A percentile compares a stretch with the other conserved stretches of the same genome.
These are phyloP conservation scores for Steinernema hermaphroditum DNA, from an alignment of 2,888 invertebrate genomes.

Conservation along the genomic window DNA sequence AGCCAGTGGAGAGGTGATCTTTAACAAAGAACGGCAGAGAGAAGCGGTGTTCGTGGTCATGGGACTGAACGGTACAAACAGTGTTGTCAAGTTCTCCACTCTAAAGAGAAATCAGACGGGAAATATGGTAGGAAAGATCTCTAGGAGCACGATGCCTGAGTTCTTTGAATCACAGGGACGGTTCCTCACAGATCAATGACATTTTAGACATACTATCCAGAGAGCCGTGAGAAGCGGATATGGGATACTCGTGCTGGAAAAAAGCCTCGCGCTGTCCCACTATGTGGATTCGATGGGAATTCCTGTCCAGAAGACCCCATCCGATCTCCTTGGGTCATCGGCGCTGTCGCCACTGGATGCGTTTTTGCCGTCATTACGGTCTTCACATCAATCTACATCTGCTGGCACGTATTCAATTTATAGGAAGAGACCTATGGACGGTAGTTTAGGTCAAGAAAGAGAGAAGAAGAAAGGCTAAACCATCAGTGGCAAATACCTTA, in stretches of 20 bases:
- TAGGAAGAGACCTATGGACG: background rate
- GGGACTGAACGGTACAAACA: background rate
- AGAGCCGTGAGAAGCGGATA: too few species aligned
- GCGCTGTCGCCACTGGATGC: background rate
- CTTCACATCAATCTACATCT: background rate
- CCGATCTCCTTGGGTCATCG: background rate
- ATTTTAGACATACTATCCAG: constrained; percentile 1
- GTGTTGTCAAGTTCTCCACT: background rate
- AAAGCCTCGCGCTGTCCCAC: constrained; percentile 35
- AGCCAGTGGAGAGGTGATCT: background rate
- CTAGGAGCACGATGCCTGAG: too few species aligned
- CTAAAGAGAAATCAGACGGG: background rate
- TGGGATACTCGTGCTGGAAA: constrained; percentile 35
- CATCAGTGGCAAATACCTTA: constrained; percentile 45
- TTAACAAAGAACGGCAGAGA: background rate
- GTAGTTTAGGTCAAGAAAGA: background rate
- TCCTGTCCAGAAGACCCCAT: constrained; percentile 35
- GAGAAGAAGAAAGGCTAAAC: constrained; percentile 37
- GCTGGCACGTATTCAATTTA: background rate
- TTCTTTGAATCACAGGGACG: too few species aligned
- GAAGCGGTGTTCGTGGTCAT: background rate
- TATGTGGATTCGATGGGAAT: constrained; percentile 37
- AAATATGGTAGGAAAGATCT: background rate
- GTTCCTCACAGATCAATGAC: too few species aligned
- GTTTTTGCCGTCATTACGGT: constrained; percentile 7